Evolutionary conservation across 2,797 vertebrate species (phyloP).

Genomic region (Chromobotia macracanthus): DNA sequence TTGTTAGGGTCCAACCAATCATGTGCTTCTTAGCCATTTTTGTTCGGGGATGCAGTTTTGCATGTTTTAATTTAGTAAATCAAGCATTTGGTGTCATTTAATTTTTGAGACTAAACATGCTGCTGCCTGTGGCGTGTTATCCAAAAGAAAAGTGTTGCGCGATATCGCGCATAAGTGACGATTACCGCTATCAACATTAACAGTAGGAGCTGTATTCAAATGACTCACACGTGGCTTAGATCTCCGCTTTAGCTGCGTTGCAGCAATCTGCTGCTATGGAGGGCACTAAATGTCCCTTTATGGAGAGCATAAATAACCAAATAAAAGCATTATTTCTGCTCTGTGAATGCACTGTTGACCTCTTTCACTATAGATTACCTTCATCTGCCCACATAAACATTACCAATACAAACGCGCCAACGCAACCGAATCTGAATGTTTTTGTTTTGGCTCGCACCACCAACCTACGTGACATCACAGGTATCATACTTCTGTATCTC

Average conservation of each 20-base stretch:
- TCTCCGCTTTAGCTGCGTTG: constrained; percentile 28
- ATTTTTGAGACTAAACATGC: constrained; percentile 13
- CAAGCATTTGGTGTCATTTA: constrained; percentile 7
- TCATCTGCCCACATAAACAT: constrained; percentile 48
- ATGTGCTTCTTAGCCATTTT: not conserved
- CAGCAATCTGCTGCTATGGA: constrained; percentile 38
- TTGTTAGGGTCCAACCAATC: not conserved
- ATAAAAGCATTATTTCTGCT: constrained; percentile 60
- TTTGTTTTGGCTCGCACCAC: not conserved
- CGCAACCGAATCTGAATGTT: not conserved
- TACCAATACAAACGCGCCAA: constrained; percentile 23
- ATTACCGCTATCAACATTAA: constrained; percentile 44
- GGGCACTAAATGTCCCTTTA: constrained; percentile 49
- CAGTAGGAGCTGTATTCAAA: constrained; percentile 45
- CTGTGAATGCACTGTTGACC: constrained; percentile 50
- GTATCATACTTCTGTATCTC: constrained; percentile 7
- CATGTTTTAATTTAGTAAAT: constrained; percentile 30
- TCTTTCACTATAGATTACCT: constrained; percentile 51
- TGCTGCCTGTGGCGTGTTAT: constrained; percentile 20
- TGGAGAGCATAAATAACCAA: constrained; percentile 57
- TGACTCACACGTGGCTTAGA: constrained; percentile 45
- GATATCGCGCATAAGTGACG: constrained; percentile 23
- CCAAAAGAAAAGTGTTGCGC: constrained; percentile 22
- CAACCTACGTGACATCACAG: constrained; percentile 13
- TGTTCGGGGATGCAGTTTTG: not conserved